Percentiles rank a stretch among this genome's conserved stretches.
These are phyloP conservation scores for Nebria salina DNA, from an alignment of 2,888 invertebrate species.

Conservation along the genomic window DNA sequence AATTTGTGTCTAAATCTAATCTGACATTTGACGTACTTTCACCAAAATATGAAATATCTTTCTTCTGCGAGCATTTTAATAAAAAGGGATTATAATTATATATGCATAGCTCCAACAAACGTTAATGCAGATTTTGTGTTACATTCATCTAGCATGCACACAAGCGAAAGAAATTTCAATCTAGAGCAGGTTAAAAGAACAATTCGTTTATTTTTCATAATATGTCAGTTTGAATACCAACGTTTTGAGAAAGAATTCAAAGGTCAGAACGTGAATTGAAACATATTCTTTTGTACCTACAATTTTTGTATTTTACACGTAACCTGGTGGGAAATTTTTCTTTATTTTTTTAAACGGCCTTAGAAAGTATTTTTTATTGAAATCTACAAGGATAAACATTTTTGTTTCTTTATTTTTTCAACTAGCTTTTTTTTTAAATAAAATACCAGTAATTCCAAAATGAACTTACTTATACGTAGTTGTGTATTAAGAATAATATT, in stretches of 20 bases:
- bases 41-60: slow-evolving; percentile 25
- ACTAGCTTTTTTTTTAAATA: too few relatives aligned
- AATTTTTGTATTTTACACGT: not conserved
- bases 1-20: not conserved
- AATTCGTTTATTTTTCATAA: slow-evolving; percentile 14
- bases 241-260: slow-evolving; percentile 36
- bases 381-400: not conserved
- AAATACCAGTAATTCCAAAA: too few relatives aligned
- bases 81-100: slow-evolving; percentile 28
- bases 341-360: slow-evolving; percentile 2
- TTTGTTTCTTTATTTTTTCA: too few relatives aligned
- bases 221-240: slow-evolving; percentile 21
- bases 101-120: slow-evolving; percentile 18
- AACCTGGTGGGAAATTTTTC: slow-evolving; percentile 4
- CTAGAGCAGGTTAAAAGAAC: slow-evolving; percentile 17
- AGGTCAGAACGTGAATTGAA: slow-evolving; percentile 29
- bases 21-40: slow-evolving; percentile 31
- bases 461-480: too few relatives aligned
- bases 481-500: too few relatives aligned
- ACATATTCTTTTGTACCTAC: slow-evolving; percentile 11
- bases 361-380: not conserved
- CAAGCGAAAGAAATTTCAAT: slow-evolving; percentile 18
- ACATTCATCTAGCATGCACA: slow-evolving; percentile 5
- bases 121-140: slow-evolving; percentile 19
- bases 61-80: slow-evolving; percentile 14